These are phyloP conservation scores for Oithona nana DNA, from an alignment of 2,888 invertebrate species.

Conservation along the genomic window DNA sequence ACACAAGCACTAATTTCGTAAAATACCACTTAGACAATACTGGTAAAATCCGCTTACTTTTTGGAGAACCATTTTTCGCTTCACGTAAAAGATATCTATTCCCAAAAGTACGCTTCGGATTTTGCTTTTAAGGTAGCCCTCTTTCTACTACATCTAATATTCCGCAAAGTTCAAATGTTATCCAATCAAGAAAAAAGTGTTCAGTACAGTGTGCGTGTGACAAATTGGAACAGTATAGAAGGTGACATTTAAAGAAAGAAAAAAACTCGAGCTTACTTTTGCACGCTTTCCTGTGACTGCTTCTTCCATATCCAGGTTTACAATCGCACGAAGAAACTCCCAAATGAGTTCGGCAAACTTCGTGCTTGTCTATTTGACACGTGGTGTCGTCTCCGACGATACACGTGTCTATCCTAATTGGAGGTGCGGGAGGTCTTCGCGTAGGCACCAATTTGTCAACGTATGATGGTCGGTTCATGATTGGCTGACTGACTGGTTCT, in stretches of 20 bases:
- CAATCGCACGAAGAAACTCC: conserved; percentile 77
- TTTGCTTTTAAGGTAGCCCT: too few species aligned
- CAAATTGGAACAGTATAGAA: too few species aligned
- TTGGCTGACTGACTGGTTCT: background rate
- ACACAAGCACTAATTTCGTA: too few species aligned
- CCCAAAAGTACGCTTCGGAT: too few species aligned
- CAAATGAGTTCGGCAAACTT: conserved; percentile 62
- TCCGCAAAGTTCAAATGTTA: too few species aligned
- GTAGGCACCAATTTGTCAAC: background rate
- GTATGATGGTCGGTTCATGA: background rate
- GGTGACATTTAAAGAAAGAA: conserved; percentile 13
- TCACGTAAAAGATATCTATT: too few species aligned
- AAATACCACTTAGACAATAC: too few species aligned
- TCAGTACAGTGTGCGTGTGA: too few species aligned
- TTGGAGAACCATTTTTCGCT: too few species aligned
- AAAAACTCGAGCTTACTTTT: conserved; percentile 30
- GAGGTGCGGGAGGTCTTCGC: conserved; percentile 14
- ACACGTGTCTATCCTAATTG: conserved; percentile 64
- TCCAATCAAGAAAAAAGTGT: too few species aligned
- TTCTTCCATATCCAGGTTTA: conserved; percentile 45
- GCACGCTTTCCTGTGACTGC: conserved; percentile 54
- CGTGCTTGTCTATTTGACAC: conserved; percentile 68
- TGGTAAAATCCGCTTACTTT: too few species aligned
- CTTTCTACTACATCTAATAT: too few species aligned
- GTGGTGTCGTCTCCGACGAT: conserved; percentile 82